A percentile compares a stretch with the other conserved stretches of the same genome.
These are phyloP conservation scores for Pyralis farinalis DNA, from an alignment of 2,888 invertebrate genomes.

Conservation along the genomic window DNA sequence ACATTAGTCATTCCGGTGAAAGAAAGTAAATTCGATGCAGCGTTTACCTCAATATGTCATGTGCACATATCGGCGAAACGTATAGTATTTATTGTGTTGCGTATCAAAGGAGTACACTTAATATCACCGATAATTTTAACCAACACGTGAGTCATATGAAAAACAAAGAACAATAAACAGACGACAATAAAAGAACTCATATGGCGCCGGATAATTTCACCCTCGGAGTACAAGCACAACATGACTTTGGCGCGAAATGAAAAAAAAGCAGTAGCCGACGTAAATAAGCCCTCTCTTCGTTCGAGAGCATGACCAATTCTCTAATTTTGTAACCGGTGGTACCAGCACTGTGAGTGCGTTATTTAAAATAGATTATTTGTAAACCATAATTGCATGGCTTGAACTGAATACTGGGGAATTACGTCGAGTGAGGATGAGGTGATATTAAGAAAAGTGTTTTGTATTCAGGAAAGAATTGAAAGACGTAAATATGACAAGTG, in stretches of 20 bases:
- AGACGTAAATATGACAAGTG: no score
- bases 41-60: no score
- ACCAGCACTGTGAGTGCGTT: constrained; percentile 22
- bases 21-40: no score
- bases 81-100: no score
- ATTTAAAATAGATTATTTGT: constrained; percentile 28
- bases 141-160: constrained; percentile 65
- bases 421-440: no score
- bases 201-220: constrained; percentile 74
- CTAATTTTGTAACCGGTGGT: constrained; percentile 58
- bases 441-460: no score
- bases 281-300: constrained; percentile 56
- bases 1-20: no score
- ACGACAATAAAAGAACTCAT: constrained; percentile 57
- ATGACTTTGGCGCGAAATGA: constrained; percentile 55
- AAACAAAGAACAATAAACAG: constrained; percentile 49
- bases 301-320: constrained; percentile 66
- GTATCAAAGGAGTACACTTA: neutral
- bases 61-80: no score
- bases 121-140: constrained; percentile 55
- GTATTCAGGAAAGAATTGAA: no score
- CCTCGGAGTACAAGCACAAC: constrained; percentile 34
- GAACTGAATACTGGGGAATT: neutral
- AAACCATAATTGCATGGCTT: constrained; percentile 10
- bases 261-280: constrained; percentile 63